Evolutionary conservation across 1,140 invertebrate species (phyloP).

Genomic region (Andricus grossulariae): DNA sequence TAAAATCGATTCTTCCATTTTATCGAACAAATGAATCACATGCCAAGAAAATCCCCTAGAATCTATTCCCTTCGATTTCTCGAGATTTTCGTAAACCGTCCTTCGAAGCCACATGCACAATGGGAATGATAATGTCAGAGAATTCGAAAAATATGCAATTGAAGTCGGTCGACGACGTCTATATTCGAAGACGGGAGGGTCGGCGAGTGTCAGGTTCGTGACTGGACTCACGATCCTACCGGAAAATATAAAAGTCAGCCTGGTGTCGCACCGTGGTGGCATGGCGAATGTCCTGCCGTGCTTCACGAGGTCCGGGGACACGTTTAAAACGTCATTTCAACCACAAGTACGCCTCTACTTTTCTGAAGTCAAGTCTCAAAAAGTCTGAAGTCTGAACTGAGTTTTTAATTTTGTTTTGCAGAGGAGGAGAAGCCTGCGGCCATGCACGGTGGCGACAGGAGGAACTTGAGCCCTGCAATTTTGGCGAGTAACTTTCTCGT

Average conservation of each 20-base stretch:
- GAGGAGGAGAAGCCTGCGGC: constrained; percentile 76
- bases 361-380: not conserved
- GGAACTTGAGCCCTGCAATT: constrained; percentile 71
- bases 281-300: not conserved
- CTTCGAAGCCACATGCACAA: constrained; percentile 3
- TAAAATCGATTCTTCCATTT: too few species aligned
- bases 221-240: constrained; percentile 39
- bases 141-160: constrained; percentile 17
- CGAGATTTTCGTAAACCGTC: constrained; percentile 2
- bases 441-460: constrained; percentile 76
- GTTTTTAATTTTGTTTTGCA: constrained; percentile 63
- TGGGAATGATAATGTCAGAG: constrained; percentile 11
- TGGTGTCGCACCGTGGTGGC: not conserved
- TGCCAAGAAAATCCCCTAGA: constrained; percentile 24
- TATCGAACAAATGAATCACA: not conserved
- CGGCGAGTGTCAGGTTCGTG: constrained; percentile 42
- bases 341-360: not conserved
- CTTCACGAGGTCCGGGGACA: constrained; percentile 6
- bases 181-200: not conserved
- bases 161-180: constrained; percentile 12
- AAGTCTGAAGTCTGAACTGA: constrained; percentile 26
- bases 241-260: constrained; percentile 29
- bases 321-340: not conserved
- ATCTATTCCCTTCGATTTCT: not conserved
- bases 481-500: constrained; percentile 73